Percentiles rank a stretch among this genome's conserved stretches.
phyloP scores from a whole-genome alignment of 2,888 invertebrate genomes.

The Junonia oenone region DNA sequence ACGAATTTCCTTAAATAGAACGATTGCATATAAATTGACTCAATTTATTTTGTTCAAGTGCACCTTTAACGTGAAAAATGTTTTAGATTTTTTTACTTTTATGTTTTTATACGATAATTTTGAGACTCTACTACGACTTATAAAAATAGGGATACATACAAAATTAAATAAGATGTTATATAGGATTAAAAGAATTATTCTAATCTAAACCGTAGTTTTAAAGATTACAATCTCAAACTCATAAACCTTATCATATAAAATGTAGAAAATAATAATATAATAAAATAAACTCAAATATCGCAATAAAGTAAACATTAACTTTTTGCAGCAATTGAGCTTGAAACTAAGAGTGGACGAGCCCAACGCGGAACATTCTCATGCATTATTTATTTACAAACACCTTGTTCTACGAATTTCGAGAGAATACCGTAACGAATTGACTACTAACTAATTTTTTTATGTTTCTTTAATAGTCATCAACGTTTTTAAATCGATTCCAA shows the following conservation, averaged over 20 bases:
- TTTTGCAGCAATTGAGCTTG: conserved; percentile 10
- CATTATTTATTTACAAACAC: conserved; percentile 27
- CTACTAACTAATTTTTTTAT: conserved; percentile 19
- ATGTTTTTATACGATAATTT: not conserved
- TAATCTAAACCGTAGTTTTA: not conserved
- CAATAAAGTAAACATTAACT: conserved; percentile 5
- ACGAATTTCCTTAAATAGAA: not conserved
- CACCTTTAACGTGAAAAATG: too few relatives aligned
- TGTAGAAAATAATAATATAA: not conserved
- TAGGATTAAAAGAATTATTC: too few relatives aligned
- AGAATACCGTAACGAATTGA: conserved; percentile 22
- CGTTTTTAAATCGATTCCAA: conserved; percentile 19
- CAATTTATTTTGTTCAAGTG: not conserved
- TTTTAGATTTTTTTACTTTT: too few relatives aligned
- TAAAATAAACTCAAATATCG: not conserved
- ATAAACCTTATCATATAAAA: not conserved
- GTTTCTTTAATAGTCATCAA: conserved; percentile 13
- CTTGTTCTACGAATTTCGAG: conserved; percentile 25
- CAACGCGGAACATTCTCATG: conserved; percentile 17
- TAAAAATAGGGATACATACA: too few relatives aligned
- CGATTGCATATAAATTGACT: not conserved
- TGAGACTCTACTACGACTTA: too few relatives aligned
- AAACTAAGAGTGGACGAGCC: conserved; percentile 16
- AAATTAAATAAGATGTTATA: too few relatives aligned
- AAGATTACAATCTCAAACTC: not conserved